Conservation (phyloP, 53 echinoderm and acorn worm genomes). For the Arbacia lixula region DNA sequence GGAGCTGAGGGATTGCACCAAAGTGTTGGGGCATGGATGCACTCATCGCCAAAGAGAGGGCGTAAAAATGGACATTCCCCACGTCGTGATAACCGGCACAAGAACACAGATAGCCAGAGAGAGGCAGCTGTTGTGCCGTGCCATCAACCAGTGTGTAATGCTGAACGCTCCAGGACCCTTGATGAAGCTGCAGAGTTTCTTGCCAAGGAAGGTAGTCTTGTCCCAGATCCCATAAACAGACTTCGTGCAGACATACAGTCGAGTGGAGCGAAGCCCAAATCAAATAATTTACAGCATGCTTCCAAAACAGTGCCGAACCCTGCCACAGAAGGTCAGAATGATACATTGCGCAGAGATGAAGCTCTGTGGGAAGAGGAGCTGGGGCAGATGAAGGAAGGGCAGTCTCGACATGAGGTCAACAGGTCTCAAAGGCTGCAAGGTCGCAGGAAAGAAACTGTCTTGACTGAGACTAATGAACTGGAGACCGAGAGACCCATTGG, state of each 20-base stretch:
- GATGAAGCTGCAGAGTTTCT: constrained; percentile 26
- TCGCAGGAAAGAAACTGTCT: background rate
- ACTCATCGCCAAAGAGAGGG: constrained; percentile 23
- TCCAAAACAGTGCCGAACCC: too few relatives aligned
- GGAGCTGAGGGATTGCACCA: background rate
- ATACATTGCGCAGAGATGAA: background rate
- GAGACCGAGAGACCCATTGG: background rate
- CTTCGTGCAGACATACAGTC: too few relatives aligned
- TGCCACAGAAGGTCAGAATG: background rate
- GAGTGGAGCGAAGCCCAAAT: too few relatives aligned
- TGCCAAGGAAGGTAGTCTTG: background rate
- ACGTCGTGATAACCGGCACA: background rate
- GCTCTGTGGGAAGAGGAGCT: background rate
- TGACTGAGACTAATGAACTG: background rate
- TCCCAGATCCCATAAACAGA: constrained; percentile 11
- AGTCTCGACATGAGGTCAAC: background rate
- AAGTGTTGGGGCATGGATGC: background rate
- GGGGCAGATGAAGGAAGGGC: background rate
- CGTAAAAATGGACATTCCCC: constrained; percentile 1
- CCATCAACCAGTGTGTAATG: background rate
- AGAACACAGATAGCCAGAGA: background rate
- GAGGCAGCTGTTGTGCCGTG: background rate
- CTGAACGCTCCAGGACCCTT: background rate
- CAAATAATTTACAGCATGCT: too few relatives aligned
- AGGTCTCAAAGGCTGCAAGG: background rate